Evolutionary conservation across 2,797 vertebrate species (phyloP).

Genomic region (Scolopax rusticola): DNA sequence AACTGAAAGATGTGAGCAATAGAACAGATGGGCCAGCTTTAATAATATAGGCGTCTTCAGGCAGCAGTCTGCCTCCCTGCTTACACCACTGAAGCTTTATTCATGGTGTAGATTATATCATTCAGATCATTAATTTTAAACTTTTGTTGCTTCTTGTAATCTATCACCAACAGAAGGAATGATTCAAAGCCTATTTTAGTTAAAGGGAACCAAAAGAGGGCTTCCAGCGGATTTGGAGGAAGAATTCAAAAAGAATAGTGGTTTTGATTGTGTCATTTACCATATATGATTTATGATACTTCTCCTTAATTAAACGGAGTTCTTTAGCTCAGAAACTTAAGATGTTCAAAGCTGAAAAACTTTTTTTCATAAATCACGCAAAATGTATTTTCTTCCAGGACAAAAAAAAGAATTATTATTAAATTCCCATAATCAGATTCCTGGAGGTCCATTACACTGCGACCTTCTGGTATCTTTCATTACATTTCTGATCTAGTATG

Average conservation of each 20-base stretch:
- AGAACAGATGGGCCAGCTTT: neutral
- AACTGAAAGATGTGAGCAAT: neutral
- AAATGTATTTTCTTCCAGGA: neutral
- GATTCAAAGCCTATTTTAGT: neutral
- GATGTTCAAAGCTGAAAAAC: neutral
- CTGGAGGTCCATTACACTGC: neutral
- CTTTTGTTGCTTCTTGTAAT: neutral
- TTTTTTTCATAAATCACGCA: neutral
- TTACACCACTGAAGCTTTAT: neutral
- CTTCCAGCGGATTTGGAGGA: neutral
- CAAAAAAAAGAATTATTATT: neutral
- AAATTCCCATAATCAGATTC: neutral
- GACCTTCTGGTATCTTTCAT: neutral
- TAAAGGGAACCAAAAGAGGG: neutral
- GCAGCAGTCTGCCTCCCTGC: neutral
- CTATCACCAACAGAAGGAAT: neutral
- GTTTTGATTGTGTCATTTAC: neutral
- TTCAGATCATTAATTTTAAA: neutral
- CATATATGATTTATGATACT: neutral
- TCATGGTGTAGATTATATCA: neutral
- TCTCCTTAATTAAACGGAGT: neutral
- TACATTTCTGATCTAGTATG: constrained; percentile 6
- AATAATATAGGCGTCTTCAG: constrained; percentile 10
- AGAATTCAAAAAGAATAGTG: neutral
- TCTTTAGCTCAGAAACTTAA: neutral